Evolutionary conservation across 1,140 invertebrate species (phyloP).

Genomic region (Eueides isabella): DNA sequence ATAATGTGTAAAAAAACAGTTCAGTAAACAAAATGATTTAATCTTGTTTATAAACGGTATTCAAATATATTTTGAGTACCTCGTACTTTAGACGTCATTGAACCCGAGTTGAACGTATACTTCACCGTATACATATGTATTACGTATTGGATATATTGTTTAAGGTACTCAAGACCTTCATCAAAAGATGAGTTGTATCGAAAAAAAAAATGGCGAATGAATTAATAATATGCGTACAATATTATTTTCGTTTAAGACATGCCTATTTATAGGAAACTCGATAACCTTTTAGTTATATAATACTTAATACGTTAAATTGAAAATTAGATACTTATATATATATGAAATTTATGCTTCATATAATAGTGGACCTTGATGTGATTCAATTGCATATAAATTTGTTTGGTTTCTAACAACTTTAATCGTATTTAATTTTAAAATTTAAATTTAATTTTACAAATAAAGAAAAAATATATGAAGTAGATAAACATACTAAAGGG

Average conservation of each 20-base stretch:
- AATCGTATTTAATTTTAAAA: neutral
- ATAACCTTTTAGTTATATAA: neutral
- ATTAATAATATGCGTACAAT: neutral
- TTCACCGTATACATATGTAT: neutral
- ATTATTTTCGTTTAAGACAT: neutral
- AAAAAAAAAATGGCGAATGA: neutral
- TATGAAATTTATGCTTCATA: too few species aligned
- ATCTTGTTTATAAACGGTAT: constrained; percentile 5
- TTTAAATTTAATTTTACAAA: neutral
- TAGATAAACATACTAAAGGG: constrained; percentile 68
- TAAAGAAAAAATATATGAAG: neutral
- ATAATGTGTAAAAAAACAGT: too few species aligned
- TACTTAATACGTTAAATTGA: neutral
- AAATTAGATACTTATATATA: neutral
- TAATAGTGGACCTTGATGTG: neutral
- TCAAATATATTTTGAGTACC: neutral
- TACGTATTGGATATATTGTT: neutral
- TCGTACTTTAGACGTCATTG: constrained; percentile 17
- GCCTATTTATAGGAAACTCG: neutral
- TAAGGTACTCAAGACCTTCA: constrained; percentile 17
- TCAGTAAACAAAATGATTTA: too few species aligned
- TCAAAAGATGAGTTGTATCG: constrained; percentile 12
- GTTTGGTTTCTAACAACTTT: neutral
- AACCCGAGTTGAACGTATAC: neutral
- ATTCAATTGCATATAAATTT: neutral